Evolutionary conservation across 2,797 vertebrate species (phyloP), one percentile per base, ranked within the genome.

Genomic region (Rhinatrema bivittatum): DNA sequence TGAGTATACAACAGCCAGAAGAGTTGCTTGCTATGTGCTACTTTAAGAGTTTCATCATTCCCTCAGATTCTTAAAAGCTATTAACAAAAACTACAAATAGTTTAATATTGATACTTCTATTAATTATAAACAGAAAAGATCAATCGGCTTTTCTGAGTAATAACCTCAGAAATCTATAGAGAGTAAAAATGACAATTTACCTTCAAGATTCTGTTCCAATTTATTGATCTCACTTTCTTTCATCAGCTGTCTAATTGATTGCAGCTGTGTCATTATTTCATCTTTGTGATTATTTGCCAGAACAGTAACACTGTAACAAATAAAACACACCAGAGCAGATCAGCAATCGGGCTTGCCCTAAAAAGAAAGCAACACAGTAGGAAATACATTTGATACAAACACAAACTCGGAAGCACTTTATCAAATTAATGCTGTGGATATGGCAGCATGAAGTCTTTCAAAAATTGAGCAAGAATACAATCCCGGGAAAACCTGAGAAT

Each of bases 201-300:
- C 88, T 56, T 76, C 62, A 41, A 64, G 47, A 29, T 65, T 82
- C 11, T 82, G 48, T 4, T 79, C 72, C 1, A 85, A 80, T 42
- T 80, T 89, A 59, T 93, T 86, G 81, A 94, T 87, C 32, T 91
- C 89, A 64, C 87, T 87, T 76, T 91, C 89, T 71, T 90, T 93
- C 90, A 93, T 93, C 63, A 94, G 60, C 42, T 72, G 72, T 9
- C 88, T 81, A 58, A 94, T 93, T 41, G 87, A 90, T 25, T 91
- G 82, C 13, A 94, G 87, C 22, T 93, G 91, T 20, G 76, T 82
- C 90, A 93, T 90, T 60, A 94, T 92, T 83, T 94, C 91, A 29
- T 86, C 87, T 55, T 90, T 93, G 71, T 94, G 90, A 18, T 91
- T 90, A 68, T 82, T 84, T 16, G 90, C 91, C 65, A 93, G 83